Conservation (phyloP, 2,888 invertebrate species). For the Dicycla oo region DNA sequence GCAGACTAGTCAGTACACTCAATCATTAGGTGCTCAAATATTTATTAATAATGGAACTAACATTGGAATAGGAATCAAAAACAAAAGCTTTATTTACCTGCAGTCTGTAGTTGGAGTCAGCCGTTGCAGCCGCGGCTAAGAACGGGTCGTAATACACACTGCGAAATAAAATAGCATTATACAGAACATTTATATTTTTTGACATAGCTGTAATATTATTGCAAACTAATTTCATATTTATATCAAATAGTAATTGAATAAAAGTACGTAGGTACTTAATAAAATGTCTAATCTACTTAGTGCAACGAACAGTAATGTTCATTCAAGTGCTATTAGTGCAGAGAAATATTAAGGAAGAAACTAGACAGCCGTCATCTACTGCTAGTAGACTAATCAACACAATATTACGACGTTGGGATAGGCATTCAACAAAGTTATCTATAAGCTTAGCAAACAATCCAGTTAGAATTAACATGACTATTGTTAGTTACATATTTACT, state of each 20-base stretch:
- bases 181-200: constrained; percentile 32
- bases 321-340: constrained; percentile 61
- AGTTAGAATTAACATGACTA: constrained; percentile 66
- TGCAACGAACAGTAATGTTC: constrained; percentile 54
- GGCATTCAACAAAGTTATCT: constrained; percentile 58
- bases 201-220: constrained; percentile 1
- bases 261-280: background rate
- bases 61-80: constrained; percentile 10
- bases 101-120: constrained; percentile 97
- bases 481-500: constrained; percentile 71
- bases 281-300: constrained; percentile 58
- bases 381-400: constrained; percentile 44
- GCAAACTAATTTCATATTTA: background rate
- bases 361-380: constrained; percentile 54
- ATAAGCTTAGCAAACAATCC: constrained; percentile 71
- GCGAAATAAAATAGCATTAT: constrained; percentile 82
- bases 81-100: constrained; percentile 92
- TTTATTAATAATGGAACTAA: constrained; percentile 29
- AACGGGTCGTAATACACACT: constrained; percentile 99
- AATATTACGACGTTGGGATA: constrained; percentile 47
- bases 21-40: constrained; percentile 27
- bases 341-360: constrained; percentile 32
- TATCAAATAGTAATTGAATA: constrained; percentile 15
- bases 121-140: constrained; percentile 96
- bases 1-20: constrained; percentile 41